Evolutionary conservation across 2,888 invertebrate genomes (phyloP).

Genomic region (Lasioglossum malachurum): DNA sequence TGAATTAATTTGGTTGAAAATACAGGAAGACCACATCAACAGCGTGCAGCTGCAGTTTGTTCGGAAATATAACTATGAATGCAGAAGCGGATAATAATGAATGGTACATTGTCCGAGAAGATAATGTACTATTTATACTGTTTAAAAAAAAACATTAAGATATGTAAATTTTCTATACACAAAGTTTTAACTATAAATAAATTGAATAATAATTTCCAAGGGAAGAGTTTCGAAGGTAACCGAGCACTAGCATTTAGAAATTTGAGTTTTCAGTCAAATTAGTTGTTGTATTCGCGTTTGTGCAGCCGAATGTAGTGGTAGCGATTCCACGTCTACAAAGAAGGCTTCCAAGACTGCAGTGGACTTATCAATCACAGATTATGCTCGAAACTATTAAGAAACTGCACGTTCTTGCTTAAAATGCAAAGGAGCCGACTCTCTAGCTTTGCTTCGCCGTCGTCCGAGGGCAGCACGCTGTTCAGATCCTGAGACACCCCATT

Average conservation of each 20-base stretch:
- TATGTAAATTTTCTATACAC: neutral
- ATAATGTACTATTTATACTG: neutral
- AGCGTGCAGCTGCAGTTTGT: neutral
- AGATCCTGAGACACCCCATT: constrained; percentile 56
- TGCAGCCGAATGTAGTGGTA: neutral
- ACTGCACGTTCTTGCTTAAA: constrained; percentile 42
- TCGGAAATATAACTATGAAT: neutral
- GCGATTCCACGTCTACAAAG: neutral
- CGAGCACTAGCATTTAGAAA: neutral
- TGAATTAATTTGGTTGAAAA: constrained; percentile 2
- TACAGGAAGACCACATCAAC: neutral
- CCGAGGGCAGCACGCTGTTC: constrained; percentile 77
- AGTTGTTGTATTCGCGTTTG: neutral
- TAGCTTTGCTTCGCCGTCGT: constrained; percentile 67
- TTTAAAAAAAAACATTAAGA: neutral
- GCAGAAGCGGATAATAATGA: neutral
- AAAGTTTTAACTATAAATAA: neutral
- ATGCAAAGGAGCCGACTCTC: constrained; percentile 44
- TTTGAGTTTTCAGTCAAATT: neutral
- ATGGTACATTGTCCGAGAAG: neutral
- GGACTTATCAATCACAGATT: constrained; percentile 34
- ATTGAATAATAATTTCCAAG: neutral
- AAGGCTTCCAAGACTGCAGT: neutral
- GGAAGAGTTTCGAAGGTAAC: neutral
- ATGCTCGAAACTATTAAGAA: neutral